phyloP scores from a whole-genome alignment of 1,140 invertebrate species.

The Tachypleus tridentatus region DNA sequence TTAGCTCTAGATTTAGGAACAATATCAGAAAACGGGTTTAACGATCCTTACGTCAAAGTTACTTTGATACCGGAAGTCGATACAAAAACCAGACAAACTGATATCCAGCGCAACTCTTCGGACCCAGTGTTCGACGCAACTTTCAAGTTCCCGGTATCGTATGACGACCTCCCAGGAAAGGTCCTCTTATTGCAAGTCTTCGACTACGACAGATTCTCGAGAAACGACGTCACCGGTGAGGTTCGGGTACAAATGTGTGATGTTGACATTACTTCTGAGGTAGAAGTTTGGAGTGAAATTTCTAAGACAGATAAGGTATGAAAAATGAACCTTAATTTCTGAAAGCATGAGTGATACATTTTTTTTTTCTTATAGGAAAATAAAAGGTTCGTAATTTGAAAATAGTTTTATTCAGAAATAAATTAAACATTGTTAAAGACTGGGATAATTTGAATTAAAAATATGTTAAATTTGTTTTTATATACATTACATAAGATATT shows the following conservation, averaged over 20 bases:
- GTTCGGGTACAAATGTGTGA: constrained; percentile 35
- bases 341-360: too few relatives aligned
- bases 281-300: constrained; percentile 20
- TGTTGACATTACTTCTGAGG: constrained; percentile 15
- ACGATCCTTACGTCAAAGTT: constrained; percentile 63
- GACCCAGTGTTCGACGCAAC: constrained; percentile 35
- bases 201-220: constrained; percentile 77
- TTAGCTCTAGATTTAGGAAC: constrained; percentile 64
- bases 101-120: constrained; percentile 31
- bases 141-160: constrained; percentile 43
- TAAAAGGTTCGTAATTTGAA: too few relatives aligned
- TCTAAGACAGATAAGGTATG: constrained; percentile 50
- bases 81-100: constrained; percentile 36
- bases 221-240: constrained; percentile 75
- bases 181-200: constrained; percentile 75
- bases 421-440: too few relatives aligned
- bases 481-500: too few relatives aligned
- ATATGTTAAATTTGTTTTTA: too few relatives aligned
- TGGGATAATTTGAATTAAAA: too few relatives aligned
- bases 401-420: too few relatives aligned
- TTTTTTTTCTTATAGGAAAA: too few relatives aligned
- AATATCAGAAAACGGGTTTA: constrained; percentile 67
- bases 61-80: constrained; percentile 33
- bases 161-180: constrained; percentile 14
- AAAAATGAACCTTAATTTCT: too few relatives aligned